Evolutionary conservation across 2,888 invertebrate genomes (phyloP).

Genomic region (Drosophila colorata): DNA sequence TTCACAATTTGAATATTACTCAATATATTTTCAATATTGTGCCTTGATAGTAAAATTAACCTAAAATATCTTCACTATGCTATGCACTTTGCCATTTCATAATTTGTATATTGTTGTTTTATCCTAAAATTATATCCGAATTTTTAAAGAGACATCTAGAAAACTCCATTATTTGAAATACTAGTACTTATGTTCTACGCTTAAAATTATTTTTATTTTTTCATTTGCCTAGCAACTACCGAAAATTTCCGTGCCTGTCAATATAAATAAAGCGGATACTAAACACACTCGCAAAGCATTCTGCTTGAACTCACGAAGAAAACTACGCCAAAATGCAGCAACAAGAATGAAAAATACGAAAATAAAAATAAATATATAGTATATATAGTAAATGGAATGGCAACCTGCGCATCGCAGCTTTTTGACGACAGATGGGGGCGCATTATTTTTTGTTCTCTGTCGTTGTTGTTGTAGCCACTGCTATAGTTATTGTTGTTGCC

Average conservation of each 20-base stretch:
- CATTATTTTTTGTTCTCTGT: slow-evolving; percentile 43
- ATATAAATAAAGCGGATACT: slow-evolving; percentile 58
- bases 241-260: slow-evolving; percentile 48
- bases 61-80: no score
- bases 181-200: no score
- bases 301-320: slow-evolving; percentile 12
- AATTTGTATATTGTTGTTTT: background rate
- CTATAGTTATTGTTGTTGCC: slow-evolving; percentile 46
- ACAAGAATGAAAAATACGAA: slow-evolving; percentile 4
- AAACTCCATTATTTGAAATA: no score
- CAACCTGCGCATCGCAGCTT: slow-evolving; percentile 41
- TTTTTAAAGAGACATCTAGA: background rate
- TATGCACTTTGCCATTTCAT: no score
- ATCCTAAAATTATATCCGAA: background rate
- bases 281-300: slow-evolving; percentile 53
- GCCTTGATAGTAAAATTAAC: no score
- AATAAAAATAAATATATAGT: slow-evolving; percentile 2
- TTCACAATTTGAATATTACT: no score
- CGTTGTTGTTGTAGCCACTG: slow-evolving; percentile 20
- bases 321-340: slow-evolving; percentile 43
- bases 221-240: slow-evolving; percentile 24
- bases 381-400: slow-evolving; percentile 24
- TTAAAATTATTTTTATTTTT: slow-evolving; percentile 2
- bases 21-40: no score
- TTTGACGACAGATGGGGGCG: slow-evolving; percentile 52